phyloP scores from a whole-genome alignment of 2,113 vertebrate genomes.

The Laticauda laticaudata region DNA sequence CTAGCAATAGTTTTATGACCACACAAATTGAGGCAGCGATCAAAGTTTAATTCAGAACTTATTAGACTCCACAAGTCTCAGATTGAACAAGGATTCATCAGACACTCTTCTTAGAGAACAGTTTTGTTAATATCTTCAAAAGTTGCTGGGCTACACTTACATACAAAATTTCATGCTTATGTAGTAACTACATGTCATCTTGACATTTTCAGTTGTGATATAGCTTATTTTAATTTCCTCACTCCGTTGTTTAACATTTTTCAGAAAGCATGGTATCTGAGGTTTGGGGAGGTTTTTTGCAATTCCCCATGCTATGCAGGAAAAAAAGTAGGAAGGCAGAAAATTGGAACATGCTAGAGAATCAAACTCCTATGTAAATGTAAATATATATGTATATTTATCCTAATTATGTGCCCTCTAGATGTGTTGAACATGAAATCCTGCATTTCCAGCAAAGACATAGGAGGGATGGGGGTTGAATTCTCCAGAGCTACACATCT shows the following conservation, averaged over 20 bases:
- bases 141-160: rapidly evolving
- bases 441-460: not conserved
- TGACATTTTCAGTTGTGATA: slow-evolving; percentile 28
- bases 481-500: not conserved
- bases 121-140: not conserved
- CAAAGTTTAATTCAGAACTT: not conserved
- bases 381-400: slow-evolving; percentile 49
- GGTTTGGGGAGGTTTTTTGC: not conserved
- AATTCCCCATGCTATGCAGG: slow-evolving; percentile 49
- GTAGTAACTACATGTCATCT: slow-evolving; percentile 26
- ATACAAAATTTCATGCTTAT: slow-evolving; percentile 21
- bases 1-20: not conserved
- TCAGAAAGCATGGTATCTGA: slow-evolving; percentile 28
- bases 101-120: slow-evolving; percentile 4
- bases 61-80: not conserved
- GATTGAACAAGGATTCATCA: not conserved
- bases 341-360: slow-evolving; percentile 61
- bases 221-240: slow-evolving; percentile 35
- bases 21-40: not conserved
- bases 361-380: slow-evolving; percentile 46
- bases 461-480: not conserved
- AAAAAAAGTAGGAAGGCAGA: slow-evolving; percentile 53
- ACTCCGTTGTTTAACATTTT: not conserved
- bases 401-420: not conserved
- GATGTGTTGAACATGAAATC: not conserved